Evolutionary conservation across 2,113 vertebrate species (phyloP).

Genomic region (Verasper variegatus): DNA sequence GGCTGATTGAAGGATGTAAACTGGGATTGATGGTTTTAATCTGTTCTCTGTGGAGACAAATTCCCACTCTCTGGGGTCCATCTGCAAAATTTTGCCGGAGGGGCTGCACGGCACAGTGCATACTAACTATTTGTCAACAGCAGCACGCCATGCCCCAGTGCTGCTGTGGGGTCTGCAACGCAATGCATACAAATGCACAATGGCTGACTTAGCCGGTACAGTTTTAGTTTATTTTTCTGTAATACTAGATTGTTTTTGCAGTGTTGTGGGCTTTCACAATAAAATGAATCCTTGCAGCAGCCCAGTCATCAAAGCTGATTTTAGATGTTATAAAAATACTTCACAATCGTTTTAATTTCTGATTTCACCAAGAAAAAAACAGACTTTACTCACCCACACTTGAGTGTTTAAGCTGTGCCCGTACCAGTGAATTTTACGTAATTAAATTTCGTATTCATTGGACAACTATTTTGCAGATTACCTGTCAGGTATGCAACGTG

Average conservation of each 20-base stretch:
- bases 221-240: neutral
- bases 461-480: no score
- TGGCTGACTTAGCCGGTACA: neutral
- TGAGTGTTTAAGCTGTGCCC: no score
- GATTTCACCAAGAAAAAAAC: no score
- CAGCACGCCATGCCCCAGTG: neutral
- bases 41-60: slow-evolving; percentile 18
- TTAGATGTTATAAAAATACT: no score
- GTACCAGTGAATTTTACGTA: no score
- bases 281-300: no score
- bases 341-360: no score
- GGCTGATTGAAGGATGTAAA: slow-evolving; percentile 7
- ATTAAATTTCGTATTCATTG: no score
- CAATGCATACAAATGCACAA: slow-evolving; percentile 4
- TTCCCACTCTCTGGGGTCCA: slow-evolving; percentile 25
- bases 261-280: no score
- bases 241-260: neutral
- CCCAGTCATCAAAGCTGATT: no score
- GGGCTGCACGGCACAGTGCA: slow-evolving; percentile 11
- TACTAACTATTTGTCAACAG: slow-evolving; percentile 45
- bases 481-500: no score
- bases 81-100: slow-evolving; percentile 24
- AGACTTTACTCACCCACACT: no score
- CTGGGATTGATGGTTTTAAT: slow-evolving; percentile 24
- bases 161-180: slow-evolving; percentile 27